Evolutionary conservation across 2,888 invertebrate species (phyloP).

Genomic region (Tenthredo notha): DNA sequence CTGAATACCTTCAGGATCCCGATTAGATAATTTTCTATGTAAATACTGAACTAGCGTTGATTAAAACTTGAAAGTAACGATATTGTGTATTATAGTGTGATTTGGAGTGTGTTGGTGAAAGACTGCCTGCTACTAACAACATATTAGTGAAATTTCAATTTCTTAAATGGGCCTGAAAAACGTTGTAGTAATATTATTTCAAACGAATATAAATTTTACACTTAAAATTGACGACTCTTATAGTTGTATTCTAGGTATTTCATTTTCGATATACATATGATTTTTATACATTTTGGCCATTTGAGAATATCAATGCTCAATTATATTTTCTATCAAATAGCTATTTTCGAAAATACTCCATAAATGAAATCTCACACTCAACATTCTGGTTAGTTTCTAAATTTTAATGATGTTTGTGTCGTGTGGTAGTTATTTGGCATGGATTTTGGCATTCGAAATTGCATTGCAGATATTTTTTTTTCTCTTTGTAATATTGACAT

Average conservation of each 20-base stretch:
- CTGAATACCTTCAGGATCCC: not conserved
- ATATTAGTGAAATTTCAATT: conserved; percentile 14
- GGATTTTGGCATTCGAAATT: conserved; percentile 37
- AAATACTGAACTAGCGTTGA: conserved; percentile 6
- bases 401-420: conserved; percentile 40
- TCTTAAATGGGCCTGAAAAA: not conserved
- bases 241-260: not conserved
- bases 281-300: not conserved
- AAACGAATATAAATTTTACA: conserved; percentile 3
- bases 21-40: conserved; percentile 32
- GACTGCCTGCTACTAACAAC: conserved; percentile 67
- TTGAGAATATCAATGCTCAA: conserved; percentile 5
- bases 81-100: conserved; percentile 78
- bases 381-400: not conserved
- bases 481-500: not conserved
- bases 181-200: not conserved
- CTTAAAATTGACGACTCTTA: not conserved
- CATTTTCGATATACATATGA: not conserved
- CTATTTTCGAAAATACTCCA: not conserved
- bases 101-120: conserved; percentile 74
- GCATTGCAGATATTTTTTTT: conserved; percentile 23
- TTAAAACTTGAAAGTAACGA: conserved; percentile 71
- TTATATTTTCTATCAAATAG: not conserved
- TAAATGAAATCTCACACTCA: not conserved
- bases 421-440: conserved; percentile 51